Evolutionary conservation across 37 sponge, comb jelly and placozoan species (phyloP), one percentile per base, ranked within the genome.

Genomic region (Bolinopsis microptera): DNA sequence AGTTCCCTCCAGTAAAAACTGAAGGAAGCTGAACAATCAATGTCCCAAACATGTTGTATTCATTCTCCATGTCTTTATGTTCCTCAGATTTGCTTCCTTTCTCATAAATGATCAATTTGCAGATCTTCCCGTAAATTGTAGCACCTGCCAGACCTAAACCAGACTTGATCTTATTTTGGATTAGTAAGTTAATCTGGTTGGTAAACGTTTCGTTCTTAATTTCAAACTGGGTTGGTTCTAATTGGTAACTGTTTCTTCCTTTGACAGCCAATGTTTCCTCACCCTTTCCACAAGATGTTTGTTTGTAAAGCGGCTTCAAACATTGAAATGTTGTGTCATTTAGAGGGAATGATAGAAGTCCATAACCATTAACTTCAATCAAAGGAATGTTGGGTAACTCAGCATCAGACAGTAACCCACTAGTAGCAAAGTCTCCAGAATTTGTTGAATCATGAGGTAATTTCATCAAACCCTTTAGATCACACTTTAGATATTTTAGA

Each of bases 31-130:
- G 74, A 26, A 70, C 30, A 3, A 70, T 70, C 74, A 70, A 22
- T 24, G 74, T 70, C 3, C 74, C 74, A 70, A 70, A 70, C 25
- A 70, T 70, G 25, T 70, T 70, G 30, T 70, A 9, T 70, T 70
- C 74, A 24, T 70, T 26, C 18, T 70, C 74, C 5, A n/a, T 70
- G 18, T 70, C 74, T 26, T 70, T 22, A 26, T 27, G 25, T 22
- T 70, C 74, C 5, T 26, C 30, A n/a, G 18, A 22, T 70, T 70
- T 70, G 18, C 74, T n/a, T 70, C 74, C 74, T 24, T 22, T 70
- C 74, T 70, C 74, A 22, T 70, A 70, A 2, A 70, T 27, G 2
- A 70, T n/a, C 74, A 70, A n/a, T 70, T 70, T 70, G 74, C 18
- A 70, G 2, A 70, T 26, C 18, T 70, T 70, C 30, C 30, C 74